Evolutionary conservation across 1,140 invertebrate species (phyloP).

Genomic region (Radopholus similis): DNA sequence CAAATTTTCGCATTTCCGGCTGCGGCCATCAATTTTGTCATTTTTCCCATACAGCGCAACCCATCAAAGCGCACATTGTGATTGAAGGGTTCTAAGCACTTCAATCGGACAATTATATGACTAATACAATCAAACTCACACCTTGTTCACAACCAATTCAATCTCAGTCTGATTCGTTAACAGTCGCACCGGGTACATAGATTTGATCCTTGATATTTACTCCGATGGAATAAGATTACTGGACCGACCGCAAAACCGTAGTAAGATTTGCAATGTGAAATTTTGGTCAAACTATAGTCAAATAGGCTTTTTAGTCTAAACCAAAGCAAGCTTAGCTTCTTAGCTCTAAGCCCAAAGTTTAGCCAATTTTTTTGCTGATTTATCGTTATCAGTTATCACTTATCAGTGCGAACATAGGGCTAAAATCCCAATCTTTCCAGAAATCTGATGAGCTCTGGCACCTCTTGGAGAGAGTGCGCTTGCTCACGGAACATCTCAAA

Average conservation of each 20-base stretch:
- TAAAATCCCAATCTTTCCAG: constrained; percentile 25
- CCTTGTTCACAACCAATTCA: constrained; percentile 25
- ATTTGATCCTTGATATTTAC: too few relatives aligned
- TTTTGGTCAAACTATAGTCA: too few relatives aligned
- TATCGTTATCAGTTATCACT: too few relatives aligned
- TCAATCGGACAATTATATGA: neutral
- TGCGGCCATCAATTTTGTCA: constrained; percentile 39
- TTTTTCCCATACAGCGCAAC: constrained; percentile 27
- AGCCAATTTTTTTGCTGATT: too few relatives aligned
- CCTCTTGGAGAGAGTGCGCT: constrained; percentile 42
- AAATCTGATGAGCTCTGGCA: constrained; percentile 54
- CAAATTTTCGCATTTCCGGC: constrained; percentile 46
- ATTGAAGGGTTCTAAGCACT: constrained; percentile 26
- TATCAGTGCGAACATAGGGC: neutral
- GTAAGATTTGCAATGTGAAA: too few relatives aligned
- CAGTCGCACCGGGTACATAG: too few relatives aligned
- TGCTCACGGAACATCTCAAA: constrained; percentile 28
- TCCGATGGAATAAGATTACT: too few relatives aligned
- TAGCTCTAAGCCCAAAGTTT: too few relatives aligned
- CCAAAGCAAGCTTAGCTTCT: too few relatives aligned
- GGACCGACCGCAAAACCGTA: too few relatives aligned
- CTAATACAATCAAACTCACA: neutral
- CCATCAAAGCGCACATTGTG: constrained; percentile 9
- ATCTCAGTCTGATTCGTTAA: constrained; percentile 30
- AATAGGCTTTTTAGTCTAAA: too few relatives aligned